Base-by-base conservation (phyloP, 2,888 invertebrate genomes). In the Rhagonycha fulva region DNA sequence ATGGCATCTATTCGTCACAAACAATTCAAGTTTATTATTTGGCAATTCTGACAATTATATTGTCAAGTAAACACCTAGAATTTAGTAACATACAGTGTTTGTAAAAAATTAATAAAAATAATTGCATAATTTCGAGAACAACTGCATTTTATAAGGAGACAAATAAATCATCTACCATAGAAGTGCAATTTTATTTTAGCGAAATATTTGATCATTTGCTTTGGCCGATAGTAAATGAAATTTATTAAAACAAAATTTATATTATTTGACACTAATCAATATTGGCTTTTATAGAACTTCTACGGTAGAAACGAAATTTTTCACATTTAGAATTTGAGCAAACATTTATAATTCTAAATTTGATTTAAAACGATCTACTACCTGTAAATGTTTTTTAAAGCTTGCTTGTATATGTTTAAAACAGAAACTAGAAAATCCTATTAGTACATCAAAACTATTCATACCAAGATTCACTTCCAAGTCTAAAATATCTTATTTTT, bases 21-120 rank as follows among this genome's bases (percentile, higher is more conserved):
- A 24, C 14, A 14, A 61, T 70, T 24, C 61, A 70, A 61, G 61
- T 30, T 28, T 60, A 62, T 72, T 14, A 72, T 72, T 76, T 76
- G 76, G 76, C 76, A 76, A 76, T 70, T 69, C 14, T 66, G 76
- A 76, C 76, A 76, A 76, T 72, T 72, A 66, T 70, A 76, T 72
- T 76, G 76, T 72, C 76, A 24, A 75, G 47, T 72, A 69, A 61
- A 76, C 62, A 72, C 62, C 72, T 69, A 71, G 62, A 68, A 26
- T 73, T 62, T 30, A 74, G 47, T 62, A 62, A 62, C 14, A 62
- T 32, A 47, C 23, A 61, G 14, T 69, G 24, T 70, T 24, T 32
- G 62, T 26, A 68, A 61, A 14, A 68, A 68, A 68, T 66, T 67
- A 10, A n/a, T 12, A 62, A 4, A 26, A 47, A n/a, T n/a, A 66